These are phyloP conservation scores for Meloidogyne exigua DNA, from an alignment of 1,140 invertebrate species.

Conservation along the genomic window DNA sequence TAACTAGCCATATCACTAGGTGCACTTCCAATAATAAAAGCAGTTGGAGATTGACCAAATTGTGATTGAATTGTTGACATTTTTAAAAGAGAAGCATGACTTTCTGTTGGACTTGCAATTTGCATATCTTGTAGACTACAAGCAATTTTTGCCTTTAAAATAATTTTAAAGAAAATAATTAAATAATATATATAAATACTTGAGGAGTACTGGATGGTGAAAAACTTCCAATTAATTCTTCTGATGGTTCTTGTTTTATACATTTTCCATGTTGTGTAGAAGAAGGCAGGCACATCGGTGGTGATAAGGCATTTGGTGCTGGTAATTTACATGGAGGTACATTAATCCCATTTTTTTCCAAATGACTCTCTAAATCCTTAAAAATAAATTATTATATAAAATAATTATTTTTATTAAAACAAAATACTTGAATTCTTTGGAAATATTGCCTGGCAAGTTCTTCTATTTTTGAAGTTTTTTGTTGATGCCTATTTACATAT, in stretches of 20 bases:
- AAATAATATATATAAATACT: conserved; percentile 41
- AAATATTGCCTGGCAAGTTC: conserved; percentile 78
- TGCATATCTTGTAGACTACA: conserved; percentile 60
- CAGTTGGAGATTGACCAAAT: conserved; percentile 10
- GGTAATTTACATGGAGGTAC: conserved; percentile 53
- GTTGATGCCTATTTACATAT: conserved; percentile 70
- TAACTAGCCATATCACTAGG: conserved; percentile 24
- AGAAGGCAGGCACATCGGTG: conserved; percentile 33
- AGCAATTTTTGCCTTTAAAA: conserved; percentile 16
- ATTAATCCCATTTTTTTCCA: conserved; percentile 58
- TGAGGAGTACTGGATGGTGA: conserved; percentile 59
- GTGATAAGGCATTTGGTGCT: conserved; percentile 42
- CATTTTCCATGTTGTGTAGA: conserved; percentile 30
- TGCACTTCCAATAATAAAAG: conserved; percentile 25
- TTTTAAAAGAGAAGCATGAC: conserved; percentile 18
- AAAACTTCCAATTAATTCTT: conserved; percentile 36
- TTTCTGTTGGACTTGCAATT: conserved; percentile 46
- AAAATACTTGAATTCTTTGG: conserved; percentile 76
- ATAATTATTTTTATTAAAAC: not conserved
- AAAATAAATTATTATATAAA: not conserved
- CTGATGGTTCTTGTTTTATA: conserved; percentile 61
- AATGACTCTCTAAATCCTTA: conserved; percentile 54
- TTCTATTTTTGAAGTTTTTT: conserved; percentile 77
- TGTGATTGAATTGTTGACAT: conserved; percentile 31
- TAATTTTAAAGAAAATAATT: not conserved